Base-by-base conservation (phyloP, 2,113 vertebrate species). In the Gymnarchus niloticus region DNA sequence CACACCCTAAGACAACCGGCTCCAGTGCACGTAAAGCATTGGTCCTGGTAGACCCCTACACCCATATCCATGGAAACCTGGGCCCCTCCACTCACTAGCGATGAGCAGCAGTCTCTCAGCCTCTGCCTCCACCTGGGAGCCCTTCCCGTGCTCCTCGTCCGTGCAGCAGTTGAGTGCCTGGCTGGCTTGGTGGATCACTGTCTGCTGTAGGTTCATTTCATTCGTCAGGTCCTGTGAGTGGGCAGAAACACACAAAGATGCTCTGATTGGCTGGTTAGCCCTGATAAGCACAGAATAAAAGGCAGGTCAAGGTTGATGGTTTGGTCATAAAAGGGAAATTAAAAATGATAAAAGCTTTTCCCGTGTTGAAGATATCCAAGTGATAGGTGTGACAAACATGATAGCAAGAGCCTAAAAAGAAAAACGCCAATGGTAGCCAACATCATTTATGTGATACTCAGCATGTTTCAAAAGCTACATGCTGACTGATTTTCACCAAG, bases 131-230 rank as follows among this genome's bases (percentile, higher is more conserved):
- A 99, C 97, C 85, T 96, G 95, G 0, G 97, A 97, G 1, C 98
- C 98, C 90, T 97, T 98, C 1, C 98, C 98, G 7, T 99, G 98
- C 0, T 99, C 98, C 87, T 97, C 97, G 82, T 99, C 98, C 1
- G 96, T 95, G 90, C 98, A 99, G 91, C 98, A 99, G 90, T 98
- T 99, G 41, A 99, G 94, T 12, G 98, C 98, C 93, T 99, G 97
- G 87, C 98, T 99, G 86, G 98, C 97, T 91, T 99, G 98, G 87
- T 98, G 93, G 87, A 99, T 98, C 84, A 99, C 95, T 0, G 96
- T 99, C 93, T 99, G 97, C 91, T 99, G 98, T 91, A 98, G 88
- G 90, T 97, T 99, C 90, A 99, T 92, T 85, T 98, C 97, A 87
- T 96, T 97, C 28, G 93, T 92, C 90, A 95, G 81, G 59, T 90